Base-by-base conservation (phyloP, 2,797 vertebrate species). In the Urophycis tenuis region DNA sequence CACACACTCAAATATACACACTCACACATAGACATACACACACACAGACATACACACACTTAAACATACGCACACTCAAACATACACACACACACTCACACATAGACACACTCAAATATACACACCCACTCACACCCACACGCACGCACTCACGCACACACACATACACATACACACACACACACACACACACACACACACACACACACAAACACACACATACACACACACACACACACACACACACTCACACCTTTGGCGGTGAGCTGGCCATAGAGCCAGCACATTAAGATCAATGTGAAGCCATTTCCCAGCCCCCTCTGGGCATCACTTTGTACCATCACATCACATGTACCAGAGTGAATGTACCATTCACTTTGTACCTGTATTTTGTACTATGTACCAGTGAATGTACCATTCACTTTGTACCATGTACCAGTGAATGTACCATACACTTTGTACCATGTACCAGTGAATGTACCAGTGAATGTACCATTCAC, bases 251-350 rank as follows among this genome's bases (percentile, higher is more conserved):
- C 34, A 80, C 74, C 77, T 35, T 30, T 41, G 41, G 60, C 8
- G 7, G 35, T 77, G 78, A 75, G 82, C 75, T 71, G 67, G 71
- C 74, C 73, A 77, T 77, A 81, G 79, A 83, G 35, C 25, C 64
- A 84, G 72, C 76, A 71, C 84, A 83, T 34, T 79, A 75, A 85
- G 73, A 85, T 86, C 85, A 88, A 77, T 85, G 80, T 81, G 77
- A 78, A 85, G 86, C 82, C 82, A 81, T 86, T 83, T 77, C 81
- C 73, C 76, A 83, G 85, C 86, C 82, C 85, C 85, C 78, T 80
- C 72, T 41, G 49, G 77, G 67, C 80, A 81, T 81, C 79, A 64
- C 80, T 32, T n/a, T n/a, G n/a, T n/a, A n/a, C n/a, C n/a, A n/a
- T n/a, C n/a, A n/a, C n/a, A n/a, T n/a, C n/a, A n/a, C n/a, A n/a